Base-by-base conservation (phyloP, 2,113 vertebrate species). In the Cervus canadensis region DNA sequence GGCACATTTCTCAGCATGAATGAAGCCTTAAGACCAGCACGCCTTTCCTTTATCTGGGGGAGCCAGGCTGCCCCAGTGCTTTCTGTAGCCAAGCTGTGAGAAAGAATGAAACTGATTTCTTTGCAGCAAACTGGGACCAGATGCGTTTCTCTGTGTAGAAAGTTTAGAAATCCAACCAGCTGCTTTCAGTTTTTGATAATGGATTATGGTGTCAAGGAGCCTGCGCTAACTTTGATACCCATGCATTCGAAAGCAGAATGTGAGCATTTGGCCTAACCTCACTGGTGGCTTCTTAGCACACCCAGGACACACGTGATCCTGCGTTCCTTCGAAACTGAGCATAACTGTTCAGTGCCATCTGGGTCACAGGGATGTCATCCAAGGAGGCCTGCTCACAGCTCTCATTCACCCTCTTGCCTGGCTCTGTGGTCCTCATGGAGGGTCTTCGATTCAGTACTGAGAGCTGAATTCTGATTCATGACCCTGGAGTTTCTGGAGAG, bases 141-240 rank as follows among this genome's bases (percentile, higher is more conserved):
- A 98, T 98, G 98, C 96, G 64, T 97, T 96, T 97, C 97, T 94
- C 87, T 84, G 95, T 98, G 97, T 94, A 97, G 97, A 98, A 98
- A 98, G 97, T 97, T 98, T 96, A 97, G 98, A 98, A 98, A 94
- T 76, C 89, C 78, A 98, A 54, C 84, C 98, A 98, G 97, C 98
- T 98, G 98, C 98, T 94, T 98, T 96, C 81, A 95, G 98, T 98
- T 99, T 99, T 97, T 98, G 98, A 98, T 99, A 99, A 97, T 96
- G 97, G 98, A 98, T 98, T 97, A 57, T 96, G 86, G 84, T 97
- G 78, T 97, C 96, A 40, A 89, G 90, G 98, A 89, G 82, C 50
- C 95, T 97, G 85, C 5, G 50, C 95, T 95, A 93, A 95, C 98
- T 99, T 98, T 98, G 98, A 98, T 98, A 97, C 71, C 96, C 78